Evolutionary conservation across 2,113 vertebrate genomes (phyloP).

Genomic region (Stigmatopora argus): DNA sequence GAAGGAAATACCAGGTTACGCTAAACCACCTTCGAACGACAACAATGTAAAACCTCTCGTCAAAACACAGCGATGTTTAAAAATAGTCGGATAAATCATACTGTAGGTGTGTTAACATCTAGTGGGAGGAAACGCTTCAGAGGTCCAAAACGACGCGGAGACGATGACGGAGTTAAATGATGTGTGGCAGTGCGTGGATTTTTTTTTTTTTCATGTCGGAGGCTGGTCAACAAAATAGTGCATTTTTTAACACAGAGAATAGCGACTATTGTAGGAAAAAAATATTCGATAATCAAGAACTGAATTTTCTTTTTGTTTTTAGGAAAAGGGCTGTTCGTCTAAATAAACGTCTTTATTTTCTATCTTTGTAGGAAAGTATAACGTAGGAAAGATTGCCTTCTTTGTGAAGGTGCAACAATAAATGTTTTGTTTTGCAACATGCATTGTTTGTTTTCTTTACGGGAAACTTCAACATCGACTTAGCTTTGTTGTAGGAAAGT

Average conservation of each 20-base stretch:
- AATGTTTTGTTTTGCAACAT: too few relatives aligned
- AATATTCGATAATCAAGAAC: neutral
- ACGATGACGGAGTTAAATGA: conserved; percentile 2
- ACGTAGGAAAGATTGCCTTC: neutral
- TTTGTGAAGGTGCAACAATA: neutral
- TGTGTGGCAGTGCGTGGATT: neutral
- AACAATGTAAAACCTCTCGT: conserved; percentile 13
- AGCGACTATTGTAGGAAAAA: neutral
- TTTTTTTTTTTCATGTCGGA: conserved; percentile 3
- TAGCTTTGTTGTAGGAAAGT: neutral
- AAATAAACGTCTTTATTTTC: too few relatives aligned
- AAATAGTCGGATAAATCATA: conserved; percentile 41
- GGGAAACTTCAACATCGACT: neutral
- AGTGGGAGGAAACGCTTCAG: conserved; percentile 22
- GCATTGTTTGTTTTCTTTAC: neutral
- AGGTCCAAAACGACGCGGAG: conserved; percentile 30
- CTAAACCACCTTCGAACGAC: conserved; percentile 49
- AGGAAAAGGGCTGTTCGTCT: too few relatives aligned
- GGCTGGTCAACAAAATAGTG: neutral
- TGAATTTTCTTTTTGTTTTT: too few relatives aligned
- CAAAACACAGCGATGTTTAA: conserved; percentile 45
- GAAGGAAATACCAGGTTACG: conserved; percentile 50
- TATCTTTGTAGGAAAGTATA: neutral
- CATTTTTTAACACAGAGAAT: neutral
- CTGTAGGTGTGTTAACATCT: conserved; percentile 36